Evolutionary conservation across 2,888 invertebrate species (phyloP).

Genomic region (Euzetes globulus): DNA sequence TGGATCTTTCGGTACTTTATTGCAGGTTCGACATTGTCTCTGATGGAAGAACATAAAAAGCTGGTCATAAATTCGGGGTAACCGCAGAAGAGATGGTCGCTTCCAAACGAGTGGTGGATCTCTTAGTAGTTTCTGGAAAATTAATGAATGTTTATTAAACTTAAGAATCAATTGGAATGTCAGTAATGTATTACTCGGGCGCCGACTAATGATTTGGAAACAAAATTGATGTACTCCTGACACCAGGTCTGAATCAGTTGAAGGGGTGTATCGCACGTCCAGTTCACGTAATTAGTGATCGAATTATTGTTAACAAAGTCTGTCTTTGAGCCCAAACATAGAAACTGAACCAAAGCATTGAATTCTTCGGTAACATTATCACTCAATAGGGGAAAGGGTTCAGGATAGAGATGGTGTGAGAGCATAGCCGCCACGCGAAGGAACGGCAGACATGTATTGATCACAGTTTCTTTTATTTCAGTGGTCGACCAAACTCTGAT

Average conservation of each 20-base stretch:
- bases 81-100: slow-evolving; percentile 68
- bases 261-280: slow-evolving; percentile 40
- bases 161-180: background rate
- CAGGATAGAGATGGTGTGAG: slow-evolving; percentile 61
- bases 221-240: slow-evolving; percentile 53
- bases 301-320: background rate
- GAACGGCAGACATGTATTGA: slow-evolving; percentile 43
- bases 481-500: slow-evolving; percentile 1
- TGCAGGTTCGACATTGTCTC: slow-evolving; percentile 77
- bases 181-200: slow-evolving; percentile 49
- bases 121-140: slow-evolving; percentile 45
- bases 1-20: slow-evolving; percentile 79
- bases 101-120: slow-evolving; percentile 70
- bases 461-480: background rate
- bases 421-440: slow-evolving; percentile 69
- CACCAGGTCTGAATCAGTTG: slow-evolving; percentile 58
- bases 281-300: slow-evolving; percentile 34
- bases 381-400: slow-evolving; percentile 43
- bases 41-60: slow-evolving; percentile 88
- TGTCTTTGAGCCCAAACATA: slow-evolving; percentile 6
- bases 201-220: slow-evolving; percentile 54
- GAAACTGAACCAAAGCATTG: slow-evolving; percentile 1
- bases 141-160: background rate
- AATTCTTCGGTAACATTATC: slow-evolving; percentile 29
- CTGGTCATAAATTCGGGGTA: slow-evolving; percentile 85